Percentiles rank a stretch among this genome's conserved stretches.
These are phyloP conservation scores for Reticulitermes speratus DNA, from an alignment of 1,140 invertebrate genomes.

Conservation along the genomic window DNA sequence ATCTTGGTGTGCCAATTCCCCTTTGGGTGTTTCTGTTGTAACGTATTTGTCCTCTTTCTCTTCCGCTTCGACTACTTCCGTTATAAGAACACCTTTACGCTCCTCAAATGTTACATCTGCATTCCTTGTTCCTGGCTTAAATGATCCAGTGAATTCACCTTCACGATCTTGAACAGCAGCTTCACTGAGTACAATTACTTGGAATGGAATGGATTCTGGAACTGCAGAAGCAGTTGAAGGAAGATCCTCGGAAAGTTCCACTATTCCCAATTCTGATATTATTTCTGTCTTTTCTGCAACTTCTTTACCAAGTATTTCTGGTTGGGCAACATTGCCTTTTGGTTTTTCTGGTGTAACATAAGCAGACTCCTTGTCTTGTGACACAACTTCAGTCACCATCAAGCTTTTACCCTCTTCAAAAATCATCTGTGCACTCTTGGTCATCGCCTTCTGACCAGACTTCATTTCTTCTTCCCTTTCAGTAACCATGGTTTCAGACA, in stretches of 20 bases:
- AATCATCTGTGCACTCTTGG: slow-evolving; percentile 45
- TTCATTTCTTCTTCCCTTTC: slow-evolving; percentile 45
- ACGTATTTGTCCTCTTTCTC: slow-evolving; percentile 46
- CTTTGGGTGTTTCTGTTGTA: slow-evolving; percentile 36
- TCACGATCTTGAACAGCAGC: slow-evolving; percentile 47
- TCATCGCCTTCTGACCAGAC: slow-evolving; percentile 41
- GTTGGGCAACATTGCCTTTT: slow-evolving; percentile 44
- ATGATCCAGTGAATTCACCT: slow-evolving; percentile 42
- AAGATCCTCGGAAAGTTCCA: slow-evolving; percentile 44
- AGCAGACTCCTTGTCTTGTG: slow-evolving; percentile 49
- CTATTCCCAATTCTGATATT: slow-evolving; percentile 42
- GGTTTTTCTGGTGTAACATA: slow-evolving; percentile 42
- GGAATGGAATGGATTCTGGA: slow-evolving; percentile 45
- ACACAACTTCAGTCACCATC: slow-evolving; percentile 49
- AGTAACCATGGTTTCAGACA: slow-evolving; percentile 41
- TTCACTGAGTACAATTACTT: slow-evolving; percentile 47
- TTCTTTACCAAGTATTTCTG: slow-evolving; percentile 43
- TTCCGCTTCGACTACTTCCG: slow-evolving; percentile 47
- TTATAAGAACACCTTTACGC: slow-evolving; percentile 46
- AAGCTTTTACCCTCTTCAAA: slow-evolving; percentile 51
- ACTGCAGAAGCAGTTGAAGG: slow-evolving; percentile 41
- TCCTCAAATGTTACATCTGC: slow-evolving; percentile 42
- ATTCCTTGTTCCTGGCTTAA: slow-evolving; percentile 43
- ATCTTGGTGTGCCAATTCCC: slow-evolving; percentile 39
- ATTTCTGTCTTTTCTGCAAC: slow-evolving; percentile 49